Evolutionary conservation across 1,140 invertebrate species (phyloP).

Genomic region (Dysdera silvatica): DNA sequence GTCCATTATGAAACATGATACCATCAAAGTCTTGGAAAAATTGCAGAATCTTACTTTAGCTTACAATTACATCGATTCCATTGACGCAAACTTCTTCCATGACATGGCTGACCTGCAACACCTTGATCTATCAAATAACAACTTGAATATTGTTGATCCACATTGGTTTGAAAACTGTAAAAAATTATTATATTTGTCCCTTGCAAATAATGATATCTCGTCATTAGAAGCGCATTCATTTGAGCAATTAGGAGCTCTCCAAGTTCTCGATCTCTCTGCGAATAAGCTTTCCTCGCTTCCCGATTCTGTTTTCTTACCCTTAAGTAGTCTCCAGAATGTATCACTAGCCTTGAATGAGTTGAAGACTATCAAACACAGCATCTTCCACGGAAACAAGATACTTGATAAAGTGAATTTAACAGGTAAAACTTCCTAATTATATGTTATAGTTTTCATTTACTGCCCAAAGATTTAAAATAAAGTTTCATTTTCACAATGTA

Average conservation of each 20-base stretch:
- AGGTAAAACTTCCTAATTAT: constrained; percentile 1
- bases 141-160: neutral
- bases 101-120: constrained; percentile 1
- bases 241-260: constrained; percentile 1
- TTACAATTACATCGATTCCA: constrained; percentile 6
- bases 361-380: constrained; percentile 10
- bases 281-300: constrained; percentile 9
- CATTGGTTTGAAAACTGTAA: constrained; percentile 1
- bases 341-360: constrained; percentile 21
- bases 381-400: constrained; percentile 13
- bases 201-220: constrained; percentile 13
- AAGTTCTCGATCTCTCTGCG: constrained; percentile 16
- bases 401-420: constrained; percentile 22
- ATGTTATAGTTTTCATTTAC: no score
- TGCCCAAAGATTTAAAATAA: no score
- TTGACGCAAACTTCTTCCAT: constrained; percentile 8
- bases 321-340: constrained; percentile 21
- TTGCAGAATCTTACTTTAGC: constrained; percentile 18
- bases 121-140: constrained; percentile 21
- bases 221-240: constrained; percentile 9
- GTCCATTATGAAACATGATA: neutral
- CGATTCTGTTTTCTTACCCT: neutral
- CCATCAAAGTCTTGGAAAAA: constrained; percentile 11
- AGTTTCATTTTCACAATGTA: no score
- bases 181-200: constrained; percentile 1